Base-by-base conservation (phyloP, 1,140 invertebrate genomes). In the Diorhabda carinulata region DNA sequence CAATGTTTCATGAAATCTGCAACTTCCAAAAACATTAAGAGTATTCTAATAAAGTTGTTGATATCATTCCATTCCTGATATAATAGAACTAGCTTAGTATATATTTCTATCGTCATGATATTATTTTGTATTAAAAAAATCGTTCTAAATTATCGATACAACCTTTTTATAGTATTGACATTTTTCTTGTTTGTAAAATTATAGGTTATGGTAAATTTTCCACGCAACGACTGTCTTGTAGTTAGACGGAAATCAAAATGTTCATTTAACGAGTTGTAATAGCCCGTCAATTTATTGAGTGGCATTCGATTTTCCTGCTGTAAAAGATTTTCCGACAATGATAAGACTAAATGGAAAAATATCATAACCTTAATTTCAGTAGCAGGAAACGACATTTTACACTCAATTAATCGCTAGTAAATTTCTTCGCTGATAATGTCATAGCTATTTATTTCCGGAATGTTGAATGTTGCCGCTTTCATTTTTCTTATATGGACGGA, bases 291-390 rank as follows among this genome's bases (percentile, higher is more conserved):
- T n/a, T 52, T n/a, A 6, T 52, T 52, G 47, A 52, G 47, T 52
- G 47, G n/a, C 47, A 52, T 52, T 52, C 47, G 47, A 52, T 52
- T 52, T 52, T 52, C 47, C 47, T n/a, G 47, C 47, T 52, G 47
- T 52, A 52, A 6, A 52, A 52, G 47, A 52, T 52, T 52, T 52
- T 52, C 6, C n/a, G 47, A 52, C 6, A 52, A 52, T 8, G 47
- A 52, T 52, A 52, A 52, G n/a, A 52, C 6, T 52, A 52, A 52
- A 52, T 52, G 47, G 47, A 52, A 52, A 52, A 52, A 52, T 52
- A 52, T 52, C 47, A n/a, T 52, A 52, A 52, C 47, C 47, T 52
- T 52, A 52, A 52, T 52, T 52, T n/a, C 47, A 52, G 47, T n/a
- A 52, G 6, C 47, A 52, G 47, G 47, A 52, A 52, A 52, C 47